Evolutionary conservation across 1,140 invertebrate species (phyloP), one percentile per base, ranked within the genome.

Genomic region (Proctacanthus coquilletti): DNA sequence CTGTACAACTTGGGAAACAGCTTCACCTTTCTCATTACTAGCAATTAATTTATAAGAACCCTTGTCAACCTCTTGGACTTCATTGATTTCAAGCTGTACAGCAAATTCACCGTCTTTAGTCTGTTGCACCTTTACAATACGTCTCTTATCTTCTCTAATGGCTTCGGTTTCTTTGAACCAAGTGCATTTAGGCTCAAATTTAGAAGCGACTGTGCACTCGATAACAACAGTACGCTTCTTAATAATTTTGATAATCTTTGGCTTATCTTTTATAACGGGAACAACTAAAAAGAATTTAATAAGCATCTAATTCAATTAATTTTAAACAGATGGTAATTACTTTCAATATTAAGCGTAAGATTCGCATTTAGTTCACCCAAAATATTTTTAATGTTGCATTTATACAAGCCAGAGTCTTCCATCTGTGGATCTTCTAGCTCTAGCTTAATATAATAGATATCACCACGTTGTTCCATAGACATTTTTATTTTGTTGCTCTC

Each of bases 351-450:
- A 40, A 98, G 70, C 40, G 91, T 93, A 29, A 96, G 70, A 65
- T 96, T 96, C 23, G 91, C 88, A 62, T 94, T 95, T 31, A 93
- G 73, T 73, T 98, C 93, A 45, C 95, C 95, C 53, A 86, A 74
- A 45, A 77, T 70, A 63, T 97, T 98, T 63, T 94, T 96, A 42
- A 97, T 91, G 52, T 92, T 93, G 60, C 93, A 96, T 63, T 97
- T 97, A 67, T 98, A 99, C 21, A 95, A 70, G 25, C 95, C 95
- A 47, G 92, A 93, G 67, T 98, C 93, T 51, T 88, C 83, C 43
- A 86, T 74, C 48, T 82, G 82, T 40, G 93, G 92, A 67, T 95
- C 87, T 66, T 84, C 80, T 8, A 98, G 67, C 61, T 89, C 84
- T 40, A 98, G 62, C 55, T 84, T 77, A 36, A 87, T 83, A 58